Percentiles rank a stretch among this genome's conserved stretches.
phyloP scores from a whole-genome alignment of 30 jellyfish, hydroid and myxozoan species.

The Turritopsis rubra region DNA sequence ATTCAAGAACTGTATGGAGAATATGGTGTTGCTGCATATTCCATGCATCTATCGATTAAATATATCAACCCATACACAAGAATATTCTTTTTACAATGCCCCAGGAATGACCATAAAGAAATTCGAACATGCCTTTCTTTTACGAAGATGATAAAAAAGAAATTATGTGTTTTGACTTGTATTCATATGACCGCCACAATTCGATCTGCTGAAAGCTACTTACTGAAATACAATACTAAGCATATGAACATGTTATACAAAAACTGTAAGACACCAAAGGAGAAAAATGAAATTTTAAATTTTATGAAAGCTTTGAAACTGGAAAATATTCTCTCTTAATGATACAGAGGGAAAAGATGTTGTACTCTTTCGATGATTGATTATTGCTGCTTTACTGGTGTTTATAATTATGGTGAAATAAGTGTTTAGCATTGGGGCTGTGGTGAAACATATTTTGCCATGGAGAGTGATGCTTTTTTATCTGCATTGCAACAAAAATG shows the following conservation, averaged over 20 bases:
- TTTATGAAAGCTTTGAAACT: background rate
- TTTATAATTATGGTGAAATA: too few relatives aligned
- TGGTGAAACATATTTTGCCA: too few relatives aligned
- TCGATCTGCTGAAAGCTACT: conserved; percentile 23
- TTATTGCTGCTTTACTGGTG: background rate
- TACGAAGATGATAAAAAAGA: conserved; percentile 10
- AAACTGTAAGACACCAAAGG: conserved; percentile 11
- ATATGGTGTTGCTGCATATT: conserved; percentile 21
- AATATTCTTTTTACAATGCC: conserved; percentile 16
- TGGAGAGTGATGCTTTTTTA: too few relatives aligned
- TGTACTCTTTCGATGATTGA: background rate
- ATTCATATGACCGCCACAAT: conserved; percentile 33
- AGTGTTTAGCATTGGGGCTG: too few relatives aligned
- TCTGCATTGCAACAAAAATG: too few relatives aligned
- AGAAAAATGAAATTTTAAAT: conserved; percentile 3
- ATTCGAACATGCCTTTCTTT: conserved; percentile 22
- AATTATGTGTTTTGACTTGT: conserved; percentile 15
- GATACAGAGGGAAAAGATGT: background rate
- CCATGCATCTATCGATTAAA: background rate
- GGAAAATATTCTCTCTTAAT: background rate
- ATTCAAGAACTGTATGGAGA: conserved; percentile 31
- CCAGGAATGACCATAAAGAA: conserved; percentile 22
- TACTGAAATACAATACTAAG: conserved; percentile 16
- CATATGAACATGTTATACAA: conserved; percentile 7
- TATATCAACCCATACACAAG: conserved; percentile 30